A percentile compares a stretch with the other conserved stretches of the same genome.
phyloP scores from a whole-genome alignment of 1,140 invertebrate genomes.

The Atta colombica region DNA sequence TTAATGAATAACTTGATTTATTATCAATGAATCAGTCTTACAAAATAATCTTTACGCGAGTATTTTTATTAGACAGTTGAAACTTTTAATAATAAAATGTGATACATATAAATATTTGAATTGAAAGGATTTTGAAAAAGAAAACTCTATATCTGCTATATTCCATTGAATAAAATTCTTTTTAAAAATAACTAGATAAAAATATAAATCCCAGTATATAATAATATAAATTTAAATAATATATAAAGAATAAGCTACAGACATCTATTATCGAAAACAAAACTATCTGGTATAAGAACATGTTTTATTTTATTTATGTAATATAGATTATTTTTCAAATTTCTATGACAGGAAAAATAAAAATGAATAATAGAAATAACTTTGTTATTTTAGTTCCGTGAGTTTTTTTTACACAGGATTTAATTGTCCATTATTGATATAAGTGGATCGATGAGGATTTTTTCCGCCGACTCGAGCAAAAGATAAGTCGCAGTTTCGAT shows the following conservation, averaged over 20 bases:
- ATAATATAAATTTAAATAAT: not conserved
- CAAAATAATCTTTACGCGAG: slow-evolving; percentile 28
- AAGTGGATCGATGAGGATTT: slow-evolving; percentile 60
- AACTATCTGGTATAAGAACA: not conserved
- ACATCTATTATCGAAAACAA: not conserved
- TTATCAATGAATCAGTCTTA: slow-evolving; percentile 44
- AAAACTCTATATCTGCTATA: not conserved
- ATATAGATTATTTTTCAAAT: not conserved
- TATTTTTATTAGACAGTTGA: slow-evolving; percentile 8
- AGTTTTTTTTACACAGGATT: not conserved
- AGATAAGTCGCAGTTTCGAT: slow-evolving; percentile 41
- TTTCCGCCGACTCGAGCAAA: not conserved
- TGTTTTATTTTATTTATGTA: not conserved
- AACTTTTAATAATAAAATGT: not conserved
- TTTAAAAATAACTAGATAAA: not conserved
- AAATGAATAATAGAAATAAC: not conserved
- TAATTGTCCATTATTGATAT: slow-evolving; percentile 49
- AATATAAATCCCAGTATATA: no score
- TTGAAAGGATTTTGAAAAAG: not conserved
- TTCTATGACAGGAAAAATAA: not conserved
- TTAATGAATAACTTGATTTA: slow-evolving; percentile 65
- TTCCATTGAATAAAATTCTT: not conserved
- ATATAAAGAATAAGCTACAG: not conserved
- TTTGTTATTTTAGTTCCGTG: not conserved
- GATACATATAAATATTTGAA: not conserved